Evolutionary conservation across 2,113 vertebrate genomes (phyloP).

Genomic region (Sinocyclocheilus grahami): DNA sequence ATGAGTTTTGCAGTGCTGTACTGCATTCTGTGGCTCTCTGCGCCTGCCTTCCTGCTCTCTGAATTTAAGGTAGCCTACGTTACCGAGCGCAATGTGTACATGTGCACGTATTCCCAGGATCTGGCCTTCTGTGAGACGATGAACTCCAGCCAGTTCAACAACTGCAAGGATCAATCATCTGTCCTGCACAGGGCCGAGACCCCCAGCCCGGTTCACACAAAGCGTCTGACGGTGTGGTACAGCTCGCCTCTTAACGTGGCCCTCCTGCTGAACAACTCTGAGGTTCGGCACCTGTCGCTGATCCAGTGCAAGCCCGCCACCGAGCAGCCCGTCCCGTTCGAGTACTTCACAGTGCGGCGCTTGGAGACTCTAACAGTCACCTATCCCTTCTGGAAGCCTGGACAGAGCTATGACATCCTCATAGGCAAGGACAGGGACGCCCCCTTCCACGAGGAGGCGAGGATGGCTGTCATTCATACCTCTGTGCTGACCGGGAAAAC

Average conservation of each 20-base stretch:
- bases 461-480: constrained; percentile 72
- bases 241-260: constrained; percentile 67
- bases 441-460: constrained; percentile 66
- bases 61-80: constrained; percentile 71
- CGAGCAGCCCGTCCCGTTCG: constrained; percentile 23
- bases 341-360: constrained; percentile 71
- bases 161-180: constrained; percentile 63
- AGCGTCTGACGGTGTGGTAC: constrained; percentile 72
- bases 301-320: constrained; percentile 63
- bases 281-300: constrained; percentile 71
- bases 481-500: constrained; percentile 66
- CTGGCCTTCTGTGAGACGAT: constrained; percentile 63
- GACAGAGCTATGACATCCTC: constrained; percentile 63
- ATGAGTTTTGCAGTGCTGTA: constrained; percentile 55
- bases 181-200: constrained; percentile 46
- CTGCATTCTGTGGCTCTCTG: constrained; percentile 64
- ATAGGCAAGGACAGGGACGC: constrained; percentile 69
- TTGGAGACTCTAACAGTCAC: constrained; percentile 71
- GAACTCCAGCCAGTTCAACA: constrained; percentile 64
- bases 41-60: constrained; percentile 58
- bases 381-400: constrained; percentile 49
- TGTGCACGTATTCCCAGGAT: constrained; percentile 69
- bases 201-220: constrained; percentile 54
- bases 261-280: constrained; percentile 74
- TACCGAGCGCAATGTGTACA: constrained; percentile 65